Percentiles rank a stretch among this genome's conserved stretches.
These are phyloP conservation scores for Aspidapion aeneum DNA, from an alignment of 2,888 invertebrate species.

Conservation along the genomic window DNA sequence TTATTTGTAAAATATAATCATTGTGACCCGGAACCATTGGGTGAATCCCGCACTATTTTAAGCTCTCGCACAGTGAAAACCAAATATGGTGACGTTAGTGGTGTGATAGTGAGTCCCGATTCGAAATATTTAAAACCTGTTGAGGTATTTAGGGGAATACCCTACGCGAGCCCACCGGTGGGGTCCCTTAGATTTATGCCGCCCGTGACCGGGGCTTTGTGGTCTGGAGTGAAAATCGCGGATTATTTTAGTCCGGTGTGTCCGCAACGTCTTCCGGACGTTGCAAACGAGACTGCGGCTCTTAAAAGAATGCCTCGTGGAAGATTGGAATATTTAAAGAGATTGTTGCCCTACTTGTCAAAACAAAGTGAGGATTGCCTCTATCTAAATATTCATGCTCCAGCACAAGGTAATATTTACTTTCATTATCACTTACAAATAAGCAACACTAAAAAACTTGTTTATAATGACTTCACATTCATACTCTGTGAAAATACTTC, in stretches of 20 bases:
- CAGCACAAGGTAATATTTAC: constrained; percentile 94
- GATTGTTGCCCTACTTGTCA: constrained; percentile 80
- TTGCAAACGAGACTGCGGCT: constrained; percentile 79
- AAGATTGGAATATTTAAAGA: constrained; percentile 81
- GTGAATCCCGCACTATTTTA: constrained; percentile 51
- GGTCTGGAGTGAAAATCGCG: constrained; percentile 86
- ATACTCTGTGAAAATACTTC: too few relatives aligned
- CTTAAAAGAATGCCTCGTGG: constrained; percentile 85
- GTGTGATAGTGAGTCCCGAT: constrained; percentile 79
- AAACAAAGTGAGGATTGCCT: constrained; percentile 97
- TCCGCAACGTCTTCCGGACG: constrained; percentile 85
- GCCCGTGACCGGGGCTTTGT: constrained; percentile 88
- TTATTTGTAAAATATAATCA: constrained; percentile 25
- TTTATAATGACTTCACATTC: too few relatives aligned
- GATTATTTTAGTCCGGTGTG: constrained; percentile 91
- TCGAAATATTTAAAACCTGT: constrained; percentile 81
- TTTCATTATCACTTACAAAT: too few relatives aligned
- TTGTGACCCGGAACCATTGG: constrained; percentile 37
- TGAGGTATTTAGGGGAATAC: constrained; percentile 90
- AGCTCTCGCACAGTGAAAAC: constrained; percentile 83
- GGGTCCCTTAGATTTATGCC: constrained; percentile 93
- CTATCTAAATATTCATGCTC: constrained; percentile 94
- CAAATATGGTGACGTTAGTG: constrained; percentile 84
- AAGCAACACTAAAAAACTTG: too few relatives aligned
- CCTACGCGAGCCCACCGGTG: constrained; percentile 90